Base-by-base conservation (phyloP, 2,888 invertebrate genomes). In the Erannis defoliaria region DNA sequence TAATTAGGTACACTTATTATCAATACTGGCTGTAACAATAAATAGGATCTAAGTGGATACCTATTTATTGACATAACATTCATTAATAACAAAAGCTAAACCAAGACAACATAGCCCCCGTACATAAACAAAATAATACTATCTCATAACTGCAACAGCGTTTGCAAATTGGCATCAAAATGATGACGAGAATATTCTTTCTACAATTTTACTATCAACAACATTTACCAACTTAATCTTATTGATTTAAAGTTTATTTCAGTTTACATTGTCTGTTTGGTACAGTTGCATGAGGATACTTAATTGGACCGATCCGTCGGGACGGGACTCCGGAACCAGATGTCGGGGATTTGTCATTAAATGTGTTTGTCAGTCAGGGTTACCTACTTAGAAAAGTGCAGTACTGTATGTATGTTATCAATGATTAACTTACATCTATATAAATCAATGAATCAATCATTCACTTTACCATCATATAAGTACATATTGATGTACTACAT, bases 291-390 rank as follows among this genome's bases (percentile, higher is more conserved):
- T 62, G 57, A 53, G 62, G 76, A 74, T 73, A 78, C 81, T 82
- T 86, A 86, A 86, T 86, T 85, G 86, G 84, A 74, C 66, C 76
- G 78, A 81, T 81, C 78, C 77, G 78, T 73, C 73, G 78, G 81
- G 79, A 76, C 74, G 73, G n/a, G n/a, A n/a, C n/a, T n/a, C n/a
- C n/a, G n/a, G n/a, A n/a, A n/a, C n/a, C 80, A 83, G 84, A 82
- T 82, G 84, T 75, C 72, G 76, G 75, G 72, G 80, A 80, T 82
- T 80, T 80, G 84, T 82, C 84, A 84, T 82, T 86, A 85, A 82
- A 85, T 77, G 79, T 78, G 78, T 82, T 82, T 83, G 81, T 82
- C 16, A 29, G 16, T 26, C 46, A 14, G 21, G 2, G 16, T 5
- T 5, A 16, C 29, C n/a, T 29, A 14, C 14, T 33, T 5, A n/a